Percentiles rank a stretch among this genome's conserved stretches.
Evolutionary conservation across 2,797 vertebrate species (phyloP).

Genomic region (Clamator glandarius): DNA sequence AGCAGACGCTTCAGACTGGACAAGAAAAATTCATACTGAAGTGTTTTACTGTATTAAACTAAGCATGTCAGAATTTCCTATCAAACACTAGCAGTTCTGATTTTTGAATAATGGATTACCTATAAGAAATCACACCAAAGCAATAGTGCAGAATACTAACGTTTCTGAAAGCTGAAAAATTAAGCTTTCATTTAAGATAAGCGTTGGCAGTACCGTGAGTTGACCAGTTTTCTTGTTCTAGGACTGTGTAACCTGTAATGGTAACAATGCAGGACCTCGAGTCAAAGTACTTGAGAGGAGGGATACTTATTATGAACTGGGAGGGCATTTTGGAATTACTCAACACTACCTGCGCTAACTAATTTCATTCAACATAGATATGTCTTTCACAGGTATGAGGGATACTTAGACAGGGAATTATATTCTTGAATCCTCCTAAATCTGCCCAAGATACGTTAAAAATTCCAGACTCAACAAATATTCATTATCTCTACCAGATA

Average conservation of each 20-base stretch:
- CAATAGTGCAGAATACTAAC: neutral
- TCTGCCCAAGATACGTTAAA: neutral
- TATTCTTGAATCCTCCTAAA: neutral
- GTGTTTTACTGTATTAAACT: neutral
- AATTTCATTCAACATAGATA: neutral
- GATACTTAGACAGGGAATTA: neutral
- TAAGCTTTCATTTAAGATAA: neutral
- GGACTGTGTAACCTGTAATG: neutral
- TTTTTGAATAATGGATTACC: slow-evolving; percentile 21
- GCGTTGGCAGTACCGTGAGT: neutral
- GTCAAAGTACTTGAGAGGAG: neutral
- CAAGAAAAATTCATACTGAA: neutral
- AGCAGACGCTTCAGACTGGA: neutral
- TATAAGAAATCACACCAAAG: slow-evolving; percentile 10
- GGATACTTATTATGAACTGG: neutral
- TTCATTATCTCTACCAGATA: neutral
- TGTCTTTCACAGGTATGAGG: neutral
- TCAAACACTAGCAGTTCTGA: neutral
- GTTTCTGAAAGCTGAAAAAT: slow-evolving; percentile 1
- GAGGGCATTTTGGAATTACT: neutral
- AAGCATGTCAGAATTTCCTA: neutral
- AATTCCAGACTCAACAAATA: neutral
- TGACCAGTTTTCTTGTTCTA: slow-evolving; percentile 9
- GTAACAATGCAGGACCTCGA: neutral
- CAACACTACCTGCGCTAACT: neutral